phyloP scores from a whole-genome alignment of 2,888 invertebrate genomes.

The Acanthosoma haemorrhoidale region DNA sequence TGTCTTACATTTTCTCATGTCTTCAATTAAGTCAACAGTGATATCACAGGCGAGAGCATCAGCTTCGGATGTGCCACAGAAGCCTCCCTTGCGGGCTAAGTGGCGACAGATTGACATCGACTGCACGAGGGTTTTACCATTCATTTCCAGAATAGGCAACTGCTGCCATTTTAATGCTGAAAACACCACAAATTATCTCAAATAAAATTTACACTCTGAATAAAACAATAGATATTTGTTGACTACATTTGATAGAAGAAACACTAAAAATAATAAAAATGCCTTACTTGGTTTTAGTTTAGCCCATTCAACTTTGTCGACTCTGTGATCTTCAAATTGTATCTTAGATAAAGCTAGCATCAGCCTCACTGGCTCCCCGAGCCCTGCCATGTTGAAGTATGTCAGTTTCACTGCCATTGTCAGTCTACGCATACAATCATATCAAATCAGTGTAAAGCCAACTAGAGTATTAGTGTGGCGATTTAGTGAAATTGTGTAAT shows the following conservation, averaged over 20 bases:
- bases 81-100: background rate
- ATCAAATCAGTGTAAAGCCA: too few species aligned
- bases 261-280: background rate
- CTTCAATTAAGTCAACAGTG: background rate
- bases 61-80: background rate
- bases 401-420: conserved; percentile 13
- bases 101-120: background rate
- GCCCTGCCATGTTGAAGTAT: background rate
- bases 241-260: too few species aligned
- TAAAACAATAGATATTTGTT: too few species aligned
- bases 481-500: too few species aligned
- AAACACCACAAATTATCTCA: background rate
- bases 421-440: too few species aligned
- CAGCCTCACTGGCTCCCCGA: conserved; percentile 9
- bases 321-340: background rate
- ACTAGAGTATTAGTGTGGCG: too few species aligned
- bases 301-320: conserved; percentile 1
- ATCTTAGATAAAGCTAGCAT: background rate
- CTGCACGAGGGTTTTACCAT: conserved; percentile 12
- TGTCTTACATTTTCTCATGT: conserved; percentile 6
- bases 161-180: background rate
- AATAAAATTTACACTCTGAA: too few species aligned
- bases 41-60: background rate
- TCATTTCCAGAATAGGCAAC: conserved; percentile 6
- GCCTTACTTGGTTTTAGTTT: conserved; percentile 11